phyloP scores from a whole-genome alignment of 2,113 vertebrate genomes.

The Himantopus leucocephalus region DNA sequence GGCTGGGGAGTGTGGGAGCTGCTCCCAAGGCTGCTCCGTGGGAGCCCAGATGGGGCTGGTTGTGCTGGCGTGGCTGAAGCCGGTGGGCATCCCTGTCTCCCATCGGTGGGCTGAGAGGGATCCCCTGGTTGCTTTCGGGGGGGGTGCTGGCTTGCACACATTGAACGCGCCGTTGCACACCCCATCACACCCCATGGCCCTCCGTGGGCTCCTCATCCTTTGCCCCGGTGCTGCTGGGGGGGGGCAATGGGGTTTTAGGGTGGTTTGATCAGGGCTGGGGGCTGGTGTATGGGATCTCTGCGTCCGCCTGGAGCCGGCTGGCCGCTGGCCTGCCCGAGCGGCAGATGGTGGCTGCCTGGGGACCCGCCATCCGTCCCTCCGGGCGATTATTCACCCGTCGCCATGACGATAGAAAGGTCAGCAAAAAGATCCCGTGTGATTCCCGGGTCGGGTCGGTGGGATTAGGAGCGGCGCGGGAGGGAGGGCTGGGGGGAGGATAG shows the following conservation, averaged over 20 bases:
- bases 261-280: neutral
- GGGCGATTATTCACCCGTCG: constrained; percentile 61
- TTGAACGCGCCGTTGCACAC: accelerated
- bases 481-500: neutral
- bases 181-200: accelerated
- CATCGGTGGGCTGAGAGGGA: accelerated
- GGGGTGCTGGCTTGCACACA: neutral
- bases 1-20: neutral
- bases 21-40: neutral
- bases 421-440: constrained; percentile 39
- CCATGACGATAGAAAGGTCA: constrained; percentile 70
- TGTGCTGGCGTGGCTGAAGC: accelerated
- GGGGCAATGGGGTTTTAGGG: neutral
- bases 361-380: neutral
- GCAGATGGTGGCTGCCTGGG: constrained; percentile 69
- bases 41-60: neutral
- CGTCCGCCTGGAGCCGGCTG: neutral
- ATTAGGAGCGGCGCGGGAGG: neutral
- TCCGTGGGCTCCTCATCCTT: neutral
- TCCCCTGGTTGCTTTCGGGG: neutral
- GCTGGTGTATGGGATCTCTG: neutral
- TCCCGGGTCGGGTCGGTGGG: neutral
- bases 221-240: accelerated
- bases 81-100: neutral
- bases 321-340: neutral